Base-by-base conservation (phyloP, 2,797 vertebrate genomes). In the Ceyx erithaca region DNA sequence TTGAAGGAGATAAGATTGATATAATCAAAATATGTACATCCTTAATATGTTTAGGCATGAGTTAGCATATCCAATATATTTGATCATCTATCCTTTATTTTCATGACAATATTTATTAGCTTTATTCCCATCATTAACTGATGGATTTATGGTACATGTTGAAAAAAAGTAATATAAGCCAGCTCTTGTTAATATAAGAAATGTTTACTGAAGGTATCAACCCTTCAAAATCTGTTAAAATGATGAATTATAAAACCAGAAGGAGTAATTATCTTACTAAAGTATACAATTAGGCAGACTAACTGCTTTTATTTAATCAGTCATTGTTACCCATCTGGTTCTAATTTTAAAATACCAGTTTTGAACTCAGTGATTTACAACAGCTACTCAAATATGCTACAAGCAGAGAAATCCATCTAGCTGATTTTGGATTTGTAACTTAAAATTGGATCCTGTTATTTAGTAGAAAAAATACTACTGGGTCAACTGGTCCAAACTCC, bases 191-290 rank as follows among this genome's bases (percentile, higher is more conserved):
- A 81, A 89, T 48, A 35, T 7, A 80, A 71, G 28, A 68, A 62
- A 85, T 45, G 30, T 48, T 87, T 73, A 77, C 40, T 48, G 77
- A 86, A 54, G 30, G 48, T 92, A 81, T 33, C 75, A 81, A 86
- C 75, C 30, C 84, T 90, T 79, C 87, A 78, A 85, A 87, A 67
- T 77, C 78, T 94, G 80, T 89, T 91, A 81, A 69, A 94, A 87
- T 76, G 59, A 85, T 82, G 48, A 94, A 90, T 69, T 80, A 59
- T 59, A 75, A 41, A n/a, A 87, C 14, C 48, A 95, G 77, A 52
- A 88, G 62, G 12, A 72, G 43, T 80, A 57, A 91, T 85, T 86
- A 84, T 45, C 26, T 94, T 19, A 68, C 9, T 68, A 11, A 87
- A 55, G 10, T 49, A 31, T 48, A 31, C 77, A 33, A 87, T 68